Conservation (phyloP, 1,140 invertebrate genomes). For the Trichonephila inaurata region DNA sequence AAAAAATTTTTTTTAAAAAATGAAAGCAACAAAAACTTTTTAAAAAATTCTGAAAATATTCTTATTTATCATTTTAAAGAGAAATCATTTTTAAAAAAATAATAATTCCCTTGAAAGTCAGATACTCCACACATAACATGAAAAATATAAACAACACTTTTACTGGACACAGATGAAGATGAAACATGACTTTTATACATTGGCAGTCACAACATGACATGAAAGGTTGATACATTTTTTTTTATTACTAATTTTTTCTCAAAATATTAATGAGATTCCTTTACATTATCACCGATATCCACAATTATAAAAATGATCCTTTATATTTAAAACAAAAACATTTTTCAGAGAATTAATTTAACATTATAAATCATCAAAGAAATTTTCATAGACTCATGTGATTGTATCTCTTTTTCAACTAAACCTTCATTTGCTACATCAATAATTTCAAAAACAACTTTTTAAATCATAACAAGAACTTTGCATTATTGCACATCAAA, state of each 20-base stretch:
- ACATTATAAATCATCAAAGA: too few relatives aligned
- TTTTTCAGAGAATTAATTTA: not conserved
- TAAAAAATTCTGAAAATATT: too few relatives aligned
- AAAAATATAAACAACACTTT: not conserved
- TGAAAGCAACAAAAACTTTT: too few relatives aligned
- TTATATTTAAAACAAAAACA: not conserved
- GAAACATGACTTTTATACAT: conserved; percentile 3
- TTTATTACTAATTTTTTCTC: not conserved
- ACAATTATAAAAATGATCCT: not conserved
- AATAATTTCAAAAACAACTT: too few relatives aligned
- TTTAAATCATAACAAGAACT: too few relatives aligned
- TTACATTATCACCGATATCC: not conserved
- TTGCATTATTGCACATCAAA: too few relatives aligned
- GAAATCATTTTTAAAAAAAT: too few relatives aligned
- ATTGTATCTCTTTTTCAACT: too few relatives aligned
- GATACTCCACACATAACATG: not conserved
- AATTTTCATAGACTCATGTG: too few relatives aligned
- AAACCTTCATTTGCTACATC: too few relatives aligned
- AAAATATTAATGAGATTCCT: conserved; percentile 1
- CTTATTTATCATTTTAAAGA: too few relatives aligned
- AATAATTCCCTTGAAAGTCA: not conserved
- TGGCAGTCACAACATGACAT: not conserved
- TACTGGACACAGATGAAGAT: not conserved
- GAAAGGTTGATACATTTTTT: not conserved
- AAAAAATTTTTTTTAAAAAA: too few relatives aligned